Conservation (phyloP, 2,888 invertebrate genomes). For the Campoplex capitator region DNA sequence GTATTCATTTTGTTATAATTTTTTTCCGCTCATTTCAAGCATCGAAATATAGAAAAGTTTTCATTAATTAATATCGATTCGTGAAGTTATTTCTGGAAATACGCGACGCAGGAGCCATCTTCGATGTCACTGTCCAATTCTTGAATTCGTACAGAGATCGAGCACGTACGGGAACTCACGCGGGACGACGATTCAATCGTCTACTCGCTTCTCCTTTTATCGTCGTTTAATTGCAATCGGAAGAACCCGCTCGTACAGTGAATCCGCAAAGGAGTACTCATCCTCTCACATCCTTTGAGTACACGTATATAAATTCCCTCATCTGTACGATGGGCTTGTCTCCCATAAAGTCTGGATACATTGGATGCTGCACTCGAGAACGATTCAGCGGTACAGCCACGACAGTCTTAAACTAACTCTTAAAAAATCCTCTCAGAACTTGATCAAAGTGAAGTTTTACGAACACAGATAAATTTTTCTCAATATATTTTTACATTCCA, state of each 20-base stretch:
- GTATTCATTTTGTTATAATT: not conserved
- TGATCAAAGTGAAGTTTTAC: too few relatives aligned
- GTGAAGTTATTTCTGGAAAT: not conserved
- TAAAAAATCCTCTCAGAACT: too few relatives aligned
- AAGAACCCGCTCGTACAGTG: constrained; percentile 42
- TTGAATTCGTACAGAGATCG: not conserved
- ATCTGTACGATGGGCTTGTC: constrained; percentile 1
- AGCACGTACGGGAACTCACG: constrained; percentile 32
- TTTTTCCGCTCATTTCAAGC: not conserved
- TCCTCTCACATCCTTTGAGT: constrained; percentile 1
- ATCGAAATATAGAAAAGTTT: not conserved
- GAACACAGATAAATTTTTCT: too few relatives aligned
- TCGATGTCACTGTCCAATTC: not conserved
- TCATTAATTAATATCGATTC: not conserved
- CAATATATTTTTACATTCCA: too few relatives aligned
- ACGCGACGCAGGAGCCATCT: not conserved
- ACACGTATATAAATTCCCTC: constrained; percentile 13
- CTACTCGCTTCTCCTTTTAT: constrained; percentile 48
- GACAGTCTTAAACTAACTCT: not conserved
- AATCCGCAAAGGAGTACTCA: constrained; percentile 49
- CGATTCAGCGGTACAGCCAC: too few relatives aligned
- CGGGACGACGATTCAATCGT: constrained; percentile 48
- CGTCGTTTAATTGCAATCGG: constrained; percentile 64
- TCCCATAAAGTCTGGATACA: not conserved
- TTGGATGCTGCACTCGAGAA: too few relatives aligned